phyloP scores from a whole-genome alignment of 1,140 invertebrate genomes.

The Choristoneura fumiferana region DNA sequence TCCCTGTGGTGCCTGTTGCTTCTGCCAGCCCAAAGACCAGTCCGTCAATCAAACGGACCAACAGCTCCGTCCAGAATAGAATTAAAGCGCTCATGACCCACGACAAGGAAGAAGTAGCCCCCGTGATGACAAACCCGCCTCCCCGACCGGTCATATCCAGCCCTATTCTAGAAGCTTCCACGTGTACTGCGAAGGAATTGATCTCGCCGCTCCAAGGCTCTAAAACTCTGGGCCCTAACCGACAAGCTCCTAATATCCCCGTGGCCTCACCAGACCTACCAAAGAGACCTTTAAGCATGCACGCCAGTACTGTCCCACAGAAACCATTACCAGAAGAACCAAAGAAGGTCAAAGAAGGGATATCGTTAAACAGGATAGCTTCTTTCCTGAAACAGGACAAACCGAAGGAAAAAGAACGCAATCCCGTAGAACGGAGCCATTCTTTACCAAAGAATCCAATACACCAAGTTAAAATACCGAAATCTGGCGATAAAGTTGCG shows the following conservation, averaged over 20 bases:
- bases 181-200: conserved; percentile 86
- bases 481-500: conserved; percentile 83
- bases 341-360: conserved; percentile 79
- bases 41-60: conserved; percentile 61
- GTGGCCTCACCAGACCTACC: conserved; percentile 50
- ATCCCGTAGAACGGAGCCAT: conserved; percentile 78
- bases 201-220: conserved; percentile 78
- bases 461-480: conserved; percentile 80
- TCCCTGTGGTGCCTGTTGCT: conserved; percentile 64
- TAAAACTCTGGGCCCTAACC: conserved; percentile 76
- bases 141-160: conserved; percentile 87
- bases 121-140: conserved; percentile 56
- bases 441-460: conserved; percentile 80
- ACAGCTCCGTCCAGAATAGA: conserved; percentile 65
- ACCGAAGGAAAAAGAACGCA: conserved; percentile 78
- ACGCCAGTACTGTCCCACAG: conserved; percentile 58
- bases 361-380: conserved; percentile 85
- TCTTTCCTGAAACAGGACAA: conserved; percentile 86
- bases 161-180: conserved; percentile 88
- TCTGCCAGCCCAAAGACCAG: conserved; percentile 54
- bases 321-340: conserved; percentile 70
- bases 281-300: conserved; percentile 76
- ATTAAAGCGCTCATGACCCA: conserved; percentile 76
- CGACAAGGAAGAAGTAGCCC: conserved; percentile 54
- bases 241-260: conserved; percentile 79